These are phyloP conservation scores for Cirrhinus mrigala DNA, from an alignment of 2,797 vertebrate genomes.

Conservation along the genomic window DNA sequence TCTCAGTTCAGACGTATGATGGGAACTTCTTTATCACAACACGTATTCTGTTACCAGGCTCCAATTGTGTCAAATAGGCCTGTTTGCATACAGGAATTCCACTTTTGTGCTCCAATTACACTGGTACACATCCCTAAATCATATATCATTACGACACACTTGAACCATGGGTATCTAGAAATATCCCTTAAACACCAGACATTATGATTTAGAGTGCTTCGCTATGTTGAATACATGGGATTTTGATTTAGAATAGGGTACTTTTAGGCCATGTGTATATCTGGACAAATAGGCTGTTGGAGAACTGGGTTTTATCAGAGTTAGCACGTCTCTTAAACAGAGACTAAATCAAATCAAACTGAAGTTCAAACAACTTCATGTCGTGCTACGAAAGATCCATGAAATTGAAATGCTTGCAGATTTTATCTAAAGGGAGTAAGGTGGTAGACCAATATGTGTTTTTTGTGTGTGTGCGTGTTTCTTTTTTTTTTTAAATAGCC, in stretches of 20 bases:
- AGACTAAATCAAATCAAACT: slow-evolving; percentile 22
- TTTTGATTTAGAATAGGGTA: slow-evolving; percentile 13
- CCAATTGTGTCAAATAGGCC: slow-evolving; percentile 11
- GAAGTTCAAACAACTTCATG: not conserved
- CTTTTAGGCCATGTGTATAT: not conserved
- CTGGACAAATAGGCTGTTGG: not conserved
- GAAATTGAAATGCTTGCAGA: not conserved
- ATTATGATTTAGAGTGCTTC: slow-evolving; percentile 5
- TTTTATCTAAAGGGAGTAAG: not conserved
- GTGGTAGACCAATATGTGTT: not conserved
- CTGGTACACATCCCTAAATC: slow-evolving; percentile 9
- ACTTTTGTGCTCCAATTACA: slow-evolving; percentile 26
- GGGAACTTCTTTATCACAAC: slow-evolving; percentile 7
- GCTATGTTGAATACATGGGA: not conserved
- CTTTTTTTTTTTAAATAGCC: not conserved
- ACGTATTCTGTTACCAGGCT: not conserved
- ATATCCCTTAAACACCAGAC: slow-evolving; percentile 12
- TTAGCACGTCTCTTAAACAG: not conserved
- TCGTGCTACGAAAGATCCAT: not conserved
- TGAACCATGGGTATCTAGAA: slow-evolving; percentile 9
- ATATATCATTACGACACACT: slow-evolving; percentile 8
- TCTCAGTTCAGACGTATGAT: not conserved
- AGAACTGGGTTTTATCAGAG: slow-evolving; percentile 8
- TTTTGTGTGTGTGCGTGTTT: not conserved
- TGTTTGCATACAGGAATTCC: slow-evolving; percentile 35